Base-by-base conservation (phyloP, 1,140 invertebrate genomes). In the Cydia strobilella region DNA sequence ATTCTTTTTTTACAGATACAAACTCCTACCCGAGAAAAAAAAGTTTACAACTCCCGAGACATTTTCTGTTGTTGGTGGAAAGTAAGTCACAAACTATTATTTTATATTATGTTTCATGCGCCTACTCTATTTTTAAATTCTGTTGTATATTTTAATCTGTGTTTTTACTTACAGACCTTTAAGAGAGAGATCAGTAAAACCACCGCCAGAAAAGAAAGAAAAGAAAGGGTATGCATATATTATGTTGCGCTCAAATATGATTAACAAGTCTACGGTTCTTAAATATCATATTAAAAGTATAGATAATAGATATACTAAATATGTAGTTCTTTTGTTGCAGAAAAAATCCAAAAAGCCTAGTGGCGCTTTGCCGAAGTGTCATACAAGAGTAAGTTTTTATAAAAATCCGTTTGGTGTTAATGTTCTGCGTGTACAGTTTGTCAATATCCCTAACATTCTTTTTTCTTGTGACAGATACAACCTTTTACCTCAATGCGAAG, bases 401-500 rank as follows among this genome's bases (percentile, higher is more conserved):
- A 42, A 42, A 12, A 2, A 42, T 10, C 0, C 3, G 13, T 45
- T 45, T 45, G 10, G 2, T 18, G 1, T 54, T 2, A 54, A n/a
- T 54, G 3, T 9, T 54, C 1, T 54, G 4, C 51, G 1, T 54
- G 2, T 54, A 54, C 15, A 3, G n/a, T 18, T 45, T 15, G 13
- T 15, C 51, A 59, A 59, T 59, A 23, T 59, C 2, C 2, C 9
- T 59, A 20, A 59, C 18, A 59, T 59, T 23, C 0, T 69, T 69
- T 63, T 69, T 35, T 15, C 39, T 66, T 5, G n/a, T 31, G 3
- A 69, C 65, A 69, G 65, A 69, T 69, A 69, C 35, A 69, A 69
- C 3, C 35, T 69, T 59, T 23, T 59, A 23, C 54, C 54, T 59
- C 54, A 59, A n/a, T 59, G 54, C 54, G 54, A 59, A 23, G 54